phyloP scores from a whole-genome alignment of 2,113 vertebrate genomes.

The Chelonoidis abingdonii region DNA sequence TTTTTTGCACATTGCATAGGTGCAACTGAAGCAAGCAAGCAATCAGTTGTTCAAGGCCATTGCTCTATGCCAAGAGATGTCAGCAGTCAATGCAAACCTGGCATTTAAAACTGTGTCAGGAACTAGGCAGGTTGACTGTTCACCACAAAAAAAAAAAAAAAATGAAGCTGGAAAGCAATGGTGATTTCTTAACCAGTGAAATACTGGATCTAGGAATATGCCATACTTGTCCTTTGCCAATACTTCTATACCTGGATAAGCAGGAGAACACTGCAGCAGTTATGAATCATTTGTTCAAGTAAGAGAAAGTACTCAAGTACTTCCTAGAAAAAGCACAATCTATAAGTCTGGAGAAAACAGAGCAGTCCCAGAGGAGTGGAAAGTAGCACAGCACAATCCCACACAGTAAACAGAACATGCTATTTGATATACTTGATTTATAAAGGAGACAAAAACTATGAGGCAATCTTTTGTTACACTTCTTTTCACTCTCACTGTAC shows the following conservation, averaged over 20 bases:
- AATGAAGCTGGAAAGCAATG: neutral
- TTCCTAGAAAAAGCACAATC: neutral
- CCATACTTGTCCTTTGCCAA: neutral
- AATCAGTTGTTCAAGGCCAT: neutral
- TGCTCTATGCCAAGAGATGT: neutral
- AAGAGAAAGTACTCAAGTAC: neutral
- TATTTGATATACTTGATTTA: neutral
- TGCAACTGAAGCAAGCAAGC: neutral
- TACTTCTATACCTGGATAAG: neutral
- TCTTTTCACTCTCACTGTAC: neutral
- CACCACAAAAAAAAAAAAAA: neutral
- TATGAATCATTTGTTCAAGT: rapidly evolving
- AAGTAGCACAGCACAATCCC: neutral
- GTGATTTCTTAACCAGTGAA: neutral
- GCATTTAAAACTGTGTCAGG: neutral
- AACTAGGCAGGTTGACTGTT: neutral
- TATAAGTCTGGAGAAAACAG: neutral
- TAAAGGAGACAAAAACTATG: neutral
- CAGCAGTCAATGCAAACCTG: neutral
- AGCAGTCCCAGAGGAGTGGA: neutral
- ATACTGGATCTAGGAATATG: neutral
- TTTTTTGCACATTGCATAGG: neutral
- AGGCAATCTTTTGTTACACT: neutral
- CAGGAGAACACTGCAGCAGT: neutral
- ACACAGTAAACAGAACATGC: neutral